phyloP scores from a whole-genome alignment of 2,888 invertebrate species.

The Tipula lateralis region DNA sequence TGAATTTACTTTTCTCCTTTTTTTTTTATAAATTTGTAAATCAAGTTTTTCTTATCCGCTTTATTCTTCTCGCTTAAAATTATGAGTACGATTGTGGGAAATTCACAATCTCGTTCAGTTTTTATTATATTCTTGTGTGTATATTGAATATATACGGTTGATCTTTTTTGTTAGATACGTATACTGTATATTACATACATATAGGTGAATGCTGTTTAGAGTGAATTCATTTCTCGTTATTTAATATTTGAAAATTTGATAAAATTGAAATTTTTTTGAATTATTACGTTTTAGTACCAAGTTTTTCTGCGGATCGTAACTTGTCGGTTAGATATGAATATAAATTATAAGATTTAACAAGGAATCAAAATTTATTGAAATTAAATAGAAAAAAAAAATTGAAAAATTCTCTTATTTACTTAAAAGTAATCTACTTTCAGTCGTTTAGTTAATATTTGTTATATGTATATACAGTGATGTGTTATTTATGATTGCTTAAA shows the following conservation, averaged over 20 bases:
- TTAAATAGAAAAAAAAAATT: background rate
- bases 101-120: background rate
- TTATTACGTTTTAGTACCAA: background rate
- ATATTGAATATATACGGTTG: background rate
- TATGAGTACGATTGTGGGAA: background rate
- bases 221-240: background rate
- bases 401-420: background rate
- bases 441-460: background rate
- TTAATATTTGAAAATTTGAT: background rate
- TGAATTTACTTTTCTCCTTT: background rate
- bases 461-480: background rate
- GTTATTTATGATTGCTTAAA: too few relatives aligned
- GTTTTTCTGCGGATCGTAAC: background rate
- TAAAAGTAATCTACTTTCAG: background rate
- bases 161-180: background rate
- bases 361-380: background rate
- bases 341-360: slow-evolving; percentile 1
- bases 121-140: background rate
- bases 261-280: background rate
- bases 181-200: background rate
- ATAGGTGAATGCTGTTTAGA: background rate
- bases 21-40: background rate
- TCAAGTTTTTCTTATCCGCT: slow-evolving; percentile 1
- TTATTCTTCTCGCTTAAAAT: background rate
- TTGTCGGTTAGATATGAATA: background rate